These are phyloP conservation scores for Eleutherodactylus coqui DNA, from an alignment of 2,797 vertebrate species.

Conservation along the genomic window DNA sequence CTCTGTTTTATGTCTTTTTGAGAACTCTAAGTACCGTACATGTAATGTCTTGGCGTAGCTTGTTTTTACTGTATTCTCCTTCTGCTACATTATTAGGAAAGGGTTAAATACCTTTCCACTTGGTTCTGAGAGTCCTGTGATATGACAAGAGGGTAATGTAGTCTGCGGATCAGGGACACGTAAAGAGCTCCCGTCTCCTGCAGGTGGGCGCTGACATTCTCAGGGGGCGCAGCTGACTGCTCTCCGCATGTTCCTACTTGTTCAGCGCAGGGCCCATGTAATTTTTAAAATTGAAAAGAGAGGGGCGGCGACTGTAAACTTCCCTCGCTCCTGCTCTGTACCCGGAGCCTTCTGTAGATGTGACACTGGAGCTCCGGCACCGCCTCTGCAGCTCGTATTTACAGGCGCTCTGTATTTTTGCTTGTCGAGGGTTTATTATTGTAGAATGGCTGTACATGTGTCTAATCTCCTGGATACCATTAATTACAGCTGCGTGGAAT, in stretches of 20 bases:
- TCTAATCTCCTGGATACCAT: not conserved
- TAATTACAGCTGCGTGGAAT: conserved; percentile 29
- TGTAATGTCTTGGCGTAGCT: not conserved
- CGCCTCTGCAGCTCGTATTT: not conserved
- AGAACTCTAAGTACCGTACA: not conserved
- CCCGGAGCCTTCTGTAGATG: not conserved
- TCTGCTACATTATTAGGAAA: not conserved
- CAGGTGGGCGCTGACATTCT: conserved; percentile 9
- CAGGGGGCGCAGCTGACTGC: conserved; percentile 23
- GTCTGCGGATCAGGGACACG: conserved; percentile 10
- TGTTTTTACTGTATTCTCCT: not conserved
- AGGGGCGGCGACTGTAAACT: conserved; percentile 5
- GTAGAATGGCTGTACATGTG: not conserved
- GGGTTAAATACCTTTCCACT: not conserved
- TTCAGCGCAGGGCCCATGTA: conserved; percentile 1
- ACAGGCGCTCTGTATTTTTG: not conserved
- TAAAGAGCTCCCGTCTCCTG: not conserved
- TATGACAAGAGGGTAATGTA: not conserved
- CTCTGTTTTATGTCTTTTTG: not conserved
- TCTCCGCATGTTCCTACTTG: conserved; percentile 29
- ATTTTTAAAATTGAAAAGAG: conserved; percentile 33
- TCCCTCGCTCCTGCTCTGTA: not conserved
- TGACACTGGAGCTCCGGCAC: not conserved
- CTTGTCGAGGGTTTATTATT: not conserved
- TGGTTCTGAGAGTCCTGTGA: not conserved